Percentiles rank a stretch among this genome's conserved stretches.
Conservation (phyloP, 2,113 vertebrate species). For the Petaurus breviceps region DNA sequence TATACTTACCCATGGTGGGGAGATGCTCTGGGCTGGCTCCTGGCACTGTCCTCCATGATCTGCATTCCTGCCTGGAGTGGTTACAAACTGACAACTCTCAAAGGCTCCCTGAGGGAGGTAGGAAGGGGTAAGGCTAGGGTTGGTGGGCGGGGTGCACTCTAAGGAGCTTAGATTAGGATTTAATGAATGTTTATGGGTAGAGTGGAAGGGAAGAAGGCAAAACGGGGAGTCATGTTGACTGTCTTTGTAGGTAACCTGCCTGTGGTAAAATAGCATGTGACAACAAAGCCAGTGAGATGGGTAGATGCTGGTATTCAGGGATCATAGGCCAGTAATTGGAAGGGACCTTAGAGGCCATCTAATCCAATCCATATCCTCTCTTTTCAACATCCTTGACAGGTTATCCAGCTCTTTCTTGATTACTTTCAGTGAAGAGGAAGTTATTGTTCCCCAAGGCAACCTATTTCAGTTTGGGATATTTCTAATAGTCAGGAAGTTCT, state of each 20-base stretch:
- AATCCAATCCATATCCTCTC: neutral
- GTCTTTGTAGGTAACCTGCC: neutral
- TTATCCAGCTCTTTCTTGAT: neutral
- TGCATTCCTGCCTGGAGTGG: conserved; percentile 91
- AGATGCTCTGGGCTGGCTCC: conserved; percentile 93
- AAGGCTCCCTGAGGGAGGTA: conserved; percentile 94
- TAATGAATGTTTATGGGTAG: neutral
- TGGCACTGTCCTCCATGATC: conserved; percentile 95
- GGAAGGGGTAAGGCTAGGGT: neutral
- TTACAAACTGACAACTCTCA: conserved; percentile 88
- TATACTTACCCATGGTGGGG: conserved; percentile 97
- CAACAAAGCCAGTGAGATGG: too few species aligned
- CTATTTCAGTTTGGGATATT: neutral
- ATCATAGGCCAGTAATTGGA: neutral
- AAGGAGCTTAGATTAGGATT: neutral
- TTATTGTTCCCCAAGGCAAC: neutral
- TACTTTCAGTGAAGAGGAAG: neutral
- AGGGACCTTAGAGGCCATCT: neutral
- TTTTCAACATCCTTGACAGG: neutral
- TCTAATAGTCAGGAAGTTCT: neutral
- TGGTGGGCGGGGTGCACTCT: neutral
- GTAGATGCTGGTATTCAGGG: neutral
- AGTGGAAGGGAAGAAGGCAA: neutral
- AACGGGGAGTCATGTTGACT: neutral
- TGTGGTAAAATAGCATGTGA: neutral